Base-by-base conservation (phyloP, 2,888 invertebrate genomes). In the Hypsopygia costalis region DNA sequence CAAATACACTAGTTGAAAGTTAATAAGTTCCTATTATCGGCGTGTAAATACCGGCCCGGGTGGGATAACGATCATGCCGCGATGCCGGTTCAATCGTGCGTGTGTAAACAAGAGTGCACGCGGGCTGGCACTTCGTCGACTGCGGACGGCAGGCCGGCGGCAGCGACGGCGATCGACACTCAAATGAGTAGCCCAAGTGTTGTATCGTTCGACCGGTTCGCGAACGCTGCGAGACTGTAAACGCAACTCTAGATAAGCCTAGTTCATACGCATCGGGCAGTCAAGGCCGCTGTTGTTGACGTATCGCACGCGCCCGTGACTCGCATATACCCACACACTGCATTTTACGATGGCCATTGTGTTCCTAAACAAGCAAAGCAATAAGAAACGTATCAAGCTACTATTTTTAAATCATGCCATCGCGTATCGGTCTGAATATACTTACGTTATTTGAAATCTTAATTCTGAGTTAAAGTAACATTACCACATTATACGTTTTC, bases 241-340 rank as follows among this genome's bases (percentile, higher is more conserved):
- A n/a, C 25, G 27, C 10, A 30, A 3, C 11, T 64, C 62, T 62
- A 76, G 85, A 85, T 85, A 85, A 85, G 81, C 77, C 70, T 57
- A 61, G 52, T 52, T 48, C 35, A 44, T 47, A 49, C 50, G 43
- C 46, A 39, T 47, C 45, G 41, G 58, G 53, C 70, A 62, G 51
- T 63, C 79, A 85, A 85, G 85, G 85, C 70, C 81, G 58, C 55
- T 52, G 53, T 61, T 69, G 70, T 73, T 75, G 72, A 76, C 70
- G 73, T 72, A 69, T 58, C 57, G 54, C 56, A 66, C 55, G 54
- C 58, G 67, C 66, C 76, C 80, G 77, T 82, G 80, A 81, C 75
- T 80, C 59, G 80, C 72, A 79, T 81, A 63, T 67, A 66, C 67
- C 67, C 16, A 65, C 69, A 70, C 62, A 58, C 51, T 55, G 51